Conservation (phyloP, 2,888 invertebrate genomes). For the Tigriopus californicus region DNA sequence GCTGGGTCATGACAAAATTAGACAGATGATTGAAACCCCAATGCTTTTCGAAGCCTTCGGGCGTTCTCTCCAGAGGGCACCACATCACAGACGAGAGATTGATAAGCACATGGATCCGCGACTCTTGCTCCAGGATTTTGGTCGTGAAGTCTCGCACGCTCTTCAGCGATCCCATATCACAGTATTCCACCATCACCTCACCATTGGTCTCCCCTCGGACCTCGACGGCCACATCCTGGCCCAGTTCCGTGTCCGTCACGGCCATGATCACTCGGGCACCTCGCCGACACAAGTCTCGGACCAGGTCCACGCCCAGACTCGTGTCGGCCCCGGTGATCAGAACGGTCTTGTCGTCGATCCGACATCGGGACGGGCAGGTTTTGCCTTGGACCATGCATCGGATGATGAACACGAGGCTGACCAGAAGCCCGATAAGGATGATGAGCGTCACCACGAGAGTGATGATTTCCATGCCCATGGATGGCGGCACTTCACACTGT, state of each 20-base stretch:
- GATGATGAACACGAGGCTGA: neutral
- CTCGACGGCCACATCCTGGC: constrained; percentile 7
- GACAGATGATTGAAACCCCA: constrained; percentile 9
- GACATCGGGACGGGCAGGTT: neutral
- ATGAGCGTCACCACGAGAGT: neutral
- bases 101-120: constrained; percentile 4
- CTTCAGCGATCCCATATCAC: neutral
- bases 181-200: constrained; percentile 7
- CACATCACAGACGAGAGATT: neutral
- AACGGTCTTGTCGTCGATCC: neutral
- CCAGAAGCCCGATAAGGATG: neutral
- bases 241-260: neutral
- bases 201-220: constrained; percentile 12
- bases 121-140: constrained; percentile 3
- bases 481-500: neutral
- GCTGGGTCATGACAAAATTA: constrained; percentile 1
- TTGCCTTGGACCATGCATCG: constrained; percentile 1
- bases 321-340: constrained; percentile 6
- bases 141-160: constrained; percentile 9
- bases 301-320: constrained; percentile 1
- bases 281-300: neutral
- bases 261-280: constrained; percentile 8
- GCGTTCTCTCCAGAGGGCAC: neutral
- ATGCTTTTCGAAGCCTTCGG: neutral
- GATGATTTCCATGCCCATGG: neutral